Base-by-base conservation (phyloP, 1,140 invertebrate species). In the Papilio aristodemus region DNA sequence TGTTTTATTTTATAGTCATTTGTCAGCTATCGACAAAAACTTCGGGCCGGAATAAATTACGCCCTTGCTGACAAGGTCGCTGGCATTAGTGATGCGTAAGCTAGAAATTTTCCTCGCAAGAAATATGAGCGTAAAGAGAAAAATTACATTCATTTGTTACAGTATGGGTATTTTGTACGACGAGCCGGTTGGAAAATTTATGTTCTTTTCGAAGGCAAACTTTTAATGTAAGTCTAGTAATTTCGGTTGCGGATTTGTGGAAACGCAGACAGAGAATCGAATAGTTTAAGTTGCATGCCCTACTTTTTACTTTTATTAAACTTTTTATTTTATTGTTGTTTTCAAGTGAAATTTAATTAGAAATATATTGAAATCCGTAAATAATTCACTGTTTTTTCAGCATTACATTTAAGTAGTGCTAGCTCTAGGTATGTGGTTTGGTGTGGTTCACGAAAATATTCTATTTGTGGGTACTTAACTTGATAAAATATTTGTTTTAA, bases 61-160 rank as follows among this genome's bases (percentile, higher is more conserved):
- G 19, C 10, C 22, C 46, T 22, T 10, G 46, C 46, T 54, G 46
- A 54, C 46, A 22, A 11, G 46, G 3, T 5, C 14, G 7, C 19
- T 54, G 19, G 10, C 19, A 54, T 22, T 54, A 54, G 9, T 54
- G 46, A 54, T 54, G 46, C 46, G 46, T 54, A 13, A 54, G 46
- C 46, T 39, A 11, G 43, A 22, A 25, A 54, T 22, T 54, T 25
- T 19, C 19, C n/a, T n/a, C 46, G 19, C 19, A 54, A 54, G 46
- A 54, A 25, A 54, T 54, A 54, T 54, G 19, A 54, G 19, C 19
- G 17, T 54, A 54, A 54, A 54, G 46, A 54, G 46, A 54, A 54
- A 54, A 54, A 25, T 54, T 25, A 54, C 46, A 54, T 22, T 19
- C 19, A 22, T 54, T 54, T 54, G 46, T 32, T 22, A 22, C 46